Percentiles rank a stretch among this genome's conserved stretches.
Evolutionary conservation across 2,797 vertebrate species (phyloP).

Genomic region (Myotis vivesi): DNA sequence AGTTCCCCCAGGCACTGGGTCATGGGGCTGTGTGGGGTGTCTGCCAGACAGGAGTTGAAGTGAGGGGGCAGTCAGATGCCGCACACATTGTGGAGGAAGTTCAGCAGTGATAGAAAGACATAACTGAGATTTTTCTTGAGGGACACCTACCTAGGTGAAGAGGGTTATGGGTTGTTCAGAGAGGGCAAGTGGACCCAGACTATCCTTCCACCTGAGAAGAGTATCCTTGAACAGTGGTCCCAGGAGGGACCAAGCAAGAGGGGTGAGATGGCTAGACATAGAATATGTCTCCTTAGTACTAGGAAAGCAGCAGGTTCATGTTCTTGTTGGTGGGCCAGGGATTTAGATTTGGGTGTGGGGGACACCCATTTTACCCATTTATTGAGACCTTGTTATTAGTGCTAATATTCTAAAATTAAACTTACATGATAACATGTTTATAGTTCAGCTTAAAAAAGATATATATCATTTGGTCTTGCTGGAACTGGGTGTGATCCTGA

Average conservation of each 20-base stretch:
- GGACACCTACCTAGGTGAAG: not conserved
- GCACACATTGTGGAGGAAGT: not conserved
- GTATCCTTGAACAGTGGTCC: not conserved
- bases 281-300: not conserved
- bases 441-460: not conserved
- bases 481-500: not conserved
- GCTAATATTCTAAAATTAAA: not conserved
- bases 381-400: not conserved
- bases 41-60: not conserved
- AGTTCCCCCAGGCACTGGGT: not conserved
- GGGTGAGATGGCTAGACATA: not conserved
- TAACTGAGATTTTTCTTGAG: not conserved
- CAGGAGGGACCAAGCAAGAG: not conserved
- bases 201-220: not conserved
- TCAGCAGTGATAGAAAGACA: not conserved
- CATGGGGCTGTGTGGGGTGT: not conserved
- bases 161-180: not conserved
- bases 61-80: not conserved
- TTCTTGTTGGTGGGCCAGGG: not conserved
- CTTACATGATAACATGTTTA: not conserved
- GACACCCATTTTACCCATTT: not conserved
- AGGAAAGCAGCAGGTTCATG: not conserved
- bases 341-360: not conserved
- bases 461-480: not conserved
- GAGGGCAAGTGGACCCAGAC: not conserved